A percentile compares a stretch with the other conserved stretches of the same genome.
Evolutionary conservation across 2,797 vertebrate genomes (phyloP).

Genomic region (Glyptemys insculpta): DNA sequence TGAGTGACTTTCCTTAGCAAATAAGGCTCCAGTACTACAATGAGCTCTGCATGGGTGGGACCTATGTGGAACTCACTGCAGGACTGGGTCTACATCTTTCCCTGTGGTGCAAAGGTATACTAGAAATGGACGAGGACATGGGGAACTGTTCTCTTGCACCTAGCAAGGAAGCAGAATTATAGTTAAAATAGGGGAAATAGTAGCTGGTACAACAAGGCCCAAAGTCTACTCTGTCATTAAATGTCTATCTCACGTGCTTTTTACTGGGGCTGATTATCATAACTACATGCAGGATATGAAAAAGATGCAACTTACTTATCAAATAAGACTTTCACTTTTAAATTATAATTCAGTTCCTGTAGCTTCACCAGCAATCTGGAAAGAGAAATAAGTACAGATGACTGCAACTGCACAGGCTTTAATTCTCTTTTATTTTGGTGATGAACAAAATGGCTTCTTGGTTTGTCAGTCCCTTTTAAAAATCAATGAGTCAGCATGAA

Average conservation of each 20-base stretch:
- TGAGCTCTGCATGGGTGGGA: background rate
- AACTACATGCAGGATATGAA: background rate
- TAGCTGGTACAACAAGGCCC: background rate
- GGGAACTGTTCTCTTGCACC: background rate
- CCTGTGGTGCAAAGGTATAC: background rate
- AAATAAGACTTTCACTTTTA: slow-evolving; percentile 94
- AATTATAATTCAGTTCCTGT: slow-evolving; percentile 94
- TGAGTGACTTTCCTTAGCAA: background rate
- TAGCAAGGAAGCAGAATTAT: background rate
- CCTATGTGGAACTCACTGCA: background rate
- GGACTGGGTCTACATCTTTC: background rate
- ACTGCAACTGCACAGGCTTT: background rate
- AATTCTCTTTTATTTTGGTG: background rate
- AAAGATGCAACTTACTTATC: slow-evolving; percentile 90
- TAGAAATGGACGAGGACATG: background rate
- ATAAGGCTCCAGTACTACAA: background rate
- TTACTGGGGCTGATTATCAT: background rate
- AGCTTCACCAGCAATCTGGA: slow-evolving; percentile 94
- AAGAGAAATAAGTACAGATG: background rate
- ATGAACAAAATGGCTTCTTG: background rate
- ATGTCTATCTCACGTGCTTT: background rate
- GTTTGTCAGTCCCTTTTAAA: background rate
- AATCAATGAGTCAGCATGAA: background rate
- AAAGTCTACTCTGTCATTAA: background rate
- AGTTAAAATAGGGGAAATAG: background rate